Conservation (phyloP, 2,888 invertebrate species). For the Periphyllus acericola region DNA sequence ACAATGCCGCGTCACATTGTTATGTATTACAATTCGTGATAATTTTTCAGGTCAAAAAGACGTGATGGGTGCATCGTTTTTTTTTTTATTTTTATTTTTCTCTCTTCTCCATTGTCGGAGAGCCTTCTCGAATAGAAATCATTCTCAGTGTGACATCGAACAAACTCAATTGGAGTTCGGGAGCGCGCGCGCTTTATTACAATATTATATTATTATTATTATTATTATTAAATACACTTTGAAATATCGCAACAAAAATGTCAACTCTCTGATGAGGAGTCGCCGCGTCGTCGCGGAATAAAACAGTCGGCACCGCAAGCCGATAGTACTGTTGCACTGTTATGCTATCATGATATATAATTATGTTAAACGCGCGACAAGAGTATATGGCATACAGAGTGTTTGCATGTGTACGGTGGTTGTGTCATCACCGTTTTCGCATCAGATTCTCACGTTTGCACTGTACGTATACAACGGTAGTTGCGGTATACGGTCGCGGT, state of each 20-base stretch:
- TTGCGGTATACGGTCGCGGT: too few relatives aligned
- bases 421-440: too few relatives aligned
- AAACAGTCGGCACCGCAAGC: too few relatives aligned
- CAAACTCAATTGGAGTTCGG: constrained; percentile 46
- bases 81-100: too few relatives aligned
- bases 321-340: too few relatives aligned
- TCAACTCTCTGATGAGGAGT: constrained; percentile 25
- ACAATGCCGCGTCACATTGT: constrained; percentile 20
- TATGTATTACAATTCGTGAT: constrained; percentile 59
- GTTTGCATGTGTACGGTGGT: too few relatives aligned
- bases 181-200: constrained; percentile 1
- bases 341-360: too few relatives aligned
- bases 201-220: background rate
- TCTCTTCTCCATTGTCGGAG: constrained; percentile 15
- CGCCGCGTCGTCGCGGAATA: too few relatives aligned
- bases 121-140: constrained; percentile 47
- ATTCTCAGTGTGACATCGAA: constrained; percentile 46
- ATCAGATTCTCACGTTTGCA: too few relatives aligned
- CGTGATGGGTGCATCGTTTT: constrained; percentile 46
- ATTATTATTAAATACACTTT: background rate
- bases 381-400: too few relatives aligned
- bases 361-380: too few relatives aligned
- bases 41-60: constrained; percentile 61
- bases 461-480: too few relatives aligned
- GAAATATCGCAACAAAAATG: constrained; percentile 47